Base-by-base conservation (phyloP, 2,797 vertebrate species). In the Xiphophorus birchmanni region DNA sequence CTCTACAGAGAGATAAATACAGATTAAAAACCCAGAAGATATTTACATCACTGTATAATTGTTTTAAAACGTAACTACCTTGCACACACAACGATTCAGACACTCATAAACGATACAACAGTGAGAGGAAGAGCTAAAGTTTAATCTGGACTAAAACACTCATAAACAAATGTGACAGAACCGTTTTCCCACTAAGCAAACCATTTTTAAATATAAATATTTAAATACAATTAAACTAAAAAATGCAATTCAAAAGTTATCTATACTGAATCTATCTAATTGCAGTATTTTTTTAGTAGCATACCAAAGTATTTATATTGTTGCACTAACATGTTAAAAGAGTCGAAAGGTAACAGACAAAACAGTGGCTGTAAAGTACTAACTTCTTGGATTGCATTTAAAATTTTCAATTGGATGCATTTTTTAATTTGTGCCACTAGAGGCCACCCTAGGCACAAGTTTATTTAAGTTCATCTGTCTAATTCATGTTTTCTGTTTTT, bases 1-100 rank as follows among this genome's bases (percentile, higher is more conserved):
- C 18, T 75, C n/a, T 50, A 71, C 1, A 12, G 7, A 74, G 71
- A 58, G 54, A 73, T 47, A 82, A 56, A 18, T 26, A 35, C 72
- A 72, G 23, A 32, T 60, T 73, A 76, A 81, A 80, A 86, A 80
- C 74, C 44, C 78, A 82, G 42, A 80, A 5, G 35, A 76, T 74
- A 81, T 83, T 75, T 37, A 69, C 42, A 82, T 0, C 15, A 78
- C 82, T 54, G 17, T 17, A 42, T 12, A 35, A 4, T 40, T 1
- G 32, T 21, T 67, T 40, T 8, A 40, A 40, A 40, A 40, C 7
- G 18, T 8, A 2, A 17, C 32, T 7, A 35, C 32, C 17, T 21
- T 40, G 17, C 18, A 37, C 35, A 23, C 63, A 23, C 63, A 67
- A 21, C 18, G 5, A 37, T 21, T 67, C 63, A 67, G 7, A 40